Conservation (phyloP, 2,888 invertebrate species). For the Nebria brevicollis region DNA sequence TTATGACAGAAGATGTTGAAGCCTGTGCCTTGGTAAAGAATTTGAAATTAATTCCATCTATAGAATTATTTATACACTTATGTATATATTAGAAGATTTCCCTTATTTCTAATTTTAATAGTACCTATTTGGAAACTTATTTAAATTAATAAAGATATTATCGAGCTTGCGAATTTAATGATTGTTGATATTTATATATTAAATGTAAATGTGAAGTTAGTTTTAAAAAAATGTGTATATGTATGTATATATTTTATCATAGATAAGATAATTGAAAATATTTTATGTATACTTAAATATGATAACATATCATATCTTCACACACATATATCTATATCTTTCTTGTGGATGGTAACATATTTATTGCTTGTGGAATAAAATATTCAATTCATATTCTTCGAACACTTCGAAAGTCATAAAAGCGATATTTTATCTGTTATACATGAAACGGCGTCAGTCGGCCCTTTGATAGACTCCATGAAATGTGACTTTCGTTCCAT, state of each 20-base stretch:
- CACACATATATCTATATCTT: constrained; percentile 6
- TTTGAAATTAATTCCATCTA: too few relatives aligned
- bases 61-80: too few relatives aligned
- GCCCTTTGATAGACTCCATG: constrained; percentile 36
- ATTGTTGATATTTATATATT: too few relatives aligned
- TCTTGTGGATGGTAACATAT: constrained; percentile 29
- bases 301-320: constrained; percentile 11
- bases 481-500: constrained; percentile 37
- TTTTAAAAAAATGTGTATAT: too few relatives aligned
- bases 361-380: constrained; percentile 21
- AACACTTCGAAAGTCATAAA: constrained; percentile 26
- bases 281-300: neutral
- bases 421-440: constrained; percentile 36
- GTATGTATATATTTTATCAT: neutral
- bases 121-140: too few relatives aligned
- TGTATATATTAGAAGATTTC: too few relatives aligned
- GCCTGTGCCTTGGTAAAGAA: too few relatives aligned
- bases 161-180: too few relatives aligned
- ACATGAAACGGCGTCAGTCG: constrained; percentile 15
- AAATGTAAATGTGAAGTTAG: too few relatives aligned
- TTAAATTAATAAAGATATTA: too few relatives aligned
- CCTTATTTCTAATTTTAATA: too few relatives aligned
- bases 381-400: constrained; percentile 10
- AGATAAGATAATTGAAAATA: neutral
- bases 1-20: too few relatives aligned